Conservation (phyloP, 2,113 vertebrate genomes). For the Thamnaconus septentrionalis region DNA sequence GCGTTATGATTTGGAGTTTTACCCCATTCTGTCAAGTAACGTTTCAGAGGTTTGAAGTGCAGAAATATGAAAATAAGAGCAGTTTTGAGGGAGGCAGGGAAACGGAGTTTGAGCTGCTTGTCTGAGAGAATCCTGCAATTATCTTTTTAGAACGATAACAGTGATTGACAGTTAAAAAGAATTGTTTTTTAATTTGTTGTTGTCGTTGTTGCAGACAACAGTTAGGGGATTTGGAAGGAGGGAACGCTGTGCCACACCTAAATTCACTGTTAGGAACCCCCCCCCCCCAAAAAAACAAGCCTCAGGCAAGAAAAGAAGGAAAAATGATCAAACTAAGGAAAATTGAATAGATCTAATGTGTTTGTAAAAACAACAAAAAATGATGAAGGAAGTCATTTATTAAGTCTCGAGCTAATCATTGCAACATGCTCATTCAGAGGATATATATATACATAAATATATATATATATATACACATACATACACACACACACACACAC, state of each 20-base stretch:
- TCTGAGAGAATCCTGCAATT: neutral
- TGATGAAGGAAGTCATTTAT: slow-evolving; percentile 65
- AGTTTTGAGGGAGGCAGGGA: slow-evolving; percentile 4
- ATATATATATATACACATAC: too few species aligned
- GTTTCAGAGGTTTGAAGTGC: slow-evolving; percentile 22
- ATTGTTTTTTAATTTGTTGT: too few species aligned
- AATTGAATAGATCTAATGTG: slow-evolving; percentile 49
- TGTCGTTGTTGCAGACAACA: too few species aligned
- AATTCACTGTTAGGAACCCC: slow-evolving; percentile 9
- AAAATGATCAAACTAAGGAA: slow-evolving; percentile 33
- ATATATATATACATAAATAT: too few species aligned
- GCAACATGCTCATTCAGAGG: slow-evolving; percentile 53
- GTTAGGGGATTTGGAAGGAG: too few species aligned
- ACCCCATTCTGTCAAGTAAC: slow-evolving; percentile 17
- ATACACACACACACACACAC: too few species aligned
- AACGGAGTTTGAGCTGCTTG: slow-evolving; percentile 15
- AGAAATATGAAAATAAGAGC: slow-evolving; percentile 13
- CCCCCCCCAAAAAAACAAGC: neutral
- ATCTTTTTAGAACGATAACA: too few species aligned
- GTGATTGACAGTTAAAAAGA: too few species aligned
- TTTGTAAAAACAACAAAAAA: too few species aligned
- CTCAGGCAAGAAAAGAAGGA: slow-evolving; percentile 12
- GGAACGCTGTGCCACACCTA: neutral
- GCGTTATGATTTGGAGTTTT: neutral
- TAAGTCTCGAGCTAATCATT: slow-evolving; percentile 74